Base-by-base conservation (phyloP, 2,113 vertebrate genomes). In the Mola mola region DNA sequence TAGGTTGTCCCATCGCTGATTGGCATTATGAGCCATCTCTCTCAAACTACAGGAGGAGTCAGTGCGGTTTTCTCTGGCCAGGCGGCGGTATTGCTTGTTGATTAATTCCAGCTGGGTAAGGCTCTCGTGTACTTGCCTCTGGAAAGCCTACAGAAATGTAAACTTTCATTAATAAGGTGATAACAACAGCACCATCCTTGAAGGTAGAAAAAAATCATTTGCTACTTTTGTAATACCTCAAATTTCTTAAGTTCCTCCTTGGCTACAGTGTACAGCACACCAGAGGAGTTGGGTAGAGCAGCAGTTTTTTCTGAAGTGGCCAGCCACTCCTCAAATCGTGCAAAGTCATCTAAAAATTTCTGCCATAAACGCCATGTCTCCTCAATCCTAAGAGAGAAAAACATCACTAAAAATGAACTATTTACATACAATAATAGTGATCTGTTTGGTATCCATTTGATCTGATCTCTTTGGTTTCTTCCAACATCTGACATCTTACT, bases 181-280 rank as follows among this genome's bases (percentile, higher is more conserved):
- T 19, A 43, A 28, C 3, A 31, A 40, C 3, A 59, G 11, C 1
- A 11, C 0, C 4, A 13, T 9, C 11, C n/a, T n/a, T n/a, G n/a
- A n/a, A n/a, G 7, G 4, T 36, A 48, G 9, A 11, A 17, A 29
- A 20, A 10, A 5, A 19, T 37, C 7, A 28, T 2, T 8, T 4
- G 19, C 24, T 7, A 10, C 4, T 34, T 53, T 44, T 37, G 6
- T 10, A 43, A 22, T 65, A 55, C 97, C 95, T 99, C 97, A 89
- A 99, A 99, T 85, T 96, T 99, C 92, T 99, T 98, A 13, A 98
- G 91, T 40, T 99, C 98, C 74, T 99, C 97, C 77, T 98, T 98
- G 82, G 97, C 96, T 42, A 95, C 89, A 0, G 95, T 97, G 80
- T 98, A 99, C 16, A 98, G 89, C 0, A 99, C 96, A 21, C 93